Conservation (phyloP, 2,797 vertebrate genomes). For the Petrocephalus sullivani region DNA sequence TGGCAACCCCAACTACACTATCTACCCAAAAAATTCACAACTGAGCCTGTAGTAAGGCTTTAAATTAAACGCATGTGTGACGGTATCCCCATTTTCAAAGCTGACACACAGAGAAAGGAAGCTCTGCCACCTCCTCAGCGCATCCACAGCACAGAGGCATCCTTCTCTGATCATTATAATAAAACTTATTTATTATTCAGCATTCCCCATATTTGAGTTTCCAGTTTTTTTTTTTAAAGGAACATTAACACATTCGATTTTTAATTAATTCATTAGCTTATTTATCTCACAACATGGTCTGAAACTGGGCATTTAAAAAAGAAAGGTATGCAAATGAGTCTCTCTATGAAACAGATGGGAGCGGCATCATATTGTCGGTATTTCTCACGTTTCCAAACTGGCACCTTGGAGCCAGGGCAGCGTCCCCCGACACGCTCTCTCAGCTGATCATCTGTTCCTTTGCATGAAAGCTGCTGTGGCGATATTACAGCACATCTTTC, state of each 20-base stretch:
- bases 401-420: neutral
- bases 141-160: neutral
- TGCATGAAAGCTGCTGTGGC: neutral
- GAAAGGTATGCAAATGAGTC: neutral
- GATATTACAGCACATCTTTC: neutral
- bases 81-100: neutral
- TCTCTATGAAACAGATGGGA: neutral
- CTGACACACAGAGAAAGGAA: neutral
- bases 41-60: neutral
- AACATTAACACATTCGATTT: neutral
- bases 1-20: neutral
- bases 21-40: constrained; percentile 1
- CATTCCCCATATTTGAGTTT: neutral
- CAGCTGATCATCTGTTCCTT: neutral
- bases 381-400: neutral
- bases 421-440: neutral
- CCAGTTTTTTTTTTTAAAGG: neutral
- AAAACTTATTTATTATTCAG: neutral
- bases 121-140: neutral
- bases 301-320: neutral
- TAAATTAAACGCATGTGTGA: neutral
- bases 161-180: neutral
- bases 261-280: neutral
- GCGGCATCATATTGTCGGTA: neutral
- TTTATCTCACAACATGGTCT: neutral